Base-by-base conservation (phyloP, 2,888 invertebrate species). In the Pterostichus niger region DNA sequence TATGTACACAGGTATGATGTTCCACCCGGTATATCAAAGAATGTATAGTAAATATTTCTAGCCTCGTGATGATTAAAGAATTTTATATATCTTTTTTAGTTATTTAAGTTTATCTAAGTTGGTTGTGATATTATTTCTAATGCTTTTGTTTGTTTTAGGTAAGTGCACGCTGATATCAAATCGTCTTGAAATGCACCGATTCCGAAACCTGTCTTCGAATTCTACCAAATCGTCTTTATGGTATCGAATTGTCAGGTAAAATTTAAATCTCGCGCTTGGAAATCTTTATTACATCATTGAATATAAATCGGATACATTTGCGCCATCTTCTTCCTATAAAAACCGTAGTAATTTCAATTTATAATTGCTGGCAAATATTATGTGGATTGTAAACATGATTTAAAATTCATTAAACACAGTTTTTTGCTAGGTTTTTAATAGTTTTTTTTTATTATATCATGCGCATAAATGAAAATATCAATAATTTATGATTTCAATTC, bases 91-190 rank as follows among this genome's bases (percentile, higher is more conserved):
- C 15, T 31, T 59, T 59, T 11, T 52, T 59, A 9, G 31, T 59
- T 59, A 40, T 40, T 7, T 40, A 40, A 40, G 24, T 24, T 24
- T 35, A 6, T 68, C 35, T 13, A 68, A 17, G 35, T 11, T 68
- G 13, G 13, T 44, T 40, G 68, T 44, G 68, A 44, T 15, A 10
- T 44, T 40, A 7, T 17, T 40, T 9, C 44, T 71, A 71, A 71
- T 71, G 44, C 44, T 44, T 24, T 13, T 44, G 17, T 71, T 71
- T 71, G 68, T 71, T 71, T 71, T 71, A 71, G 68, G 68, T 71
- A 71, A 71, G 68, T 71, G 44, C 5, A n/a, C 17, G 4, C n/a
- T 35, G n/a, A 35, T 35, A 2, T 64, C 35, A 11, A 49, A 64
- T 64, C 64, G 35, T 31, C 33, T 59, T 44, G 64, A 44, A 52